Evolutionary conservation across 2,888 invertebrate genomes (phyloP).

Genomic region (Coleophora flavipennella): DNA sequence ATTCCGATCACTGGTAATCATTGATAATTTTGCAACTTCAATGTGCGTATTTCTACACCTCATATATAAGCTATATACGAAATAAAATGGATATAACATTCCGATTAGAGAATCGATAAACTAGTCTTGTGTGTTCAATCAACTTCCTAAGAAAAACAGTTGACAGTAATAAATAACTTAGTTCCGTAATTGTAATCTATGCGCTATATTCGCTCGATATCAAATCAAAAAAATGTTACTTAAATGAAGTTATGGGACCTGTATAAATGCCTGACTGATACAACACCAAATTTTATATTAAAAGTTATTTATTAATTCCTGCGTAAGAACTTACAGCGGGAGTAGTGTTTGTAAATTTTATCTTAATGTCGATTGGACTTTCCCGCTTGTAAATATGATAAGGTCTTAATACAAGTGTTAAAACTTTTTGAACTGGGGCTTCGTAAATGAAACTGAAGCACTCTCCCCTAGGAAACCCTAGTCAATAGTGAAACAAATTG

Average conservation of each 20-base stretch:
- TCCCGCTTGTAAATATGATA: slow-evolving; percentile 13
- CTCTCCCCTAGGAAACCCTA: no score
- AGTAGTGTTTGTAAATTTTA: slow-evolving; percentile 2
- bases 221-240: slow-evolving; percentile 10
- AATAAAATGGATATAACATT: slow-evolving; percentile 26
- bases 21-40: no score
- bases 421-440: no score
- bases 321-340: slow-evolving; percentile 12
- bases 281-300: slow-evolving; percentile 56
- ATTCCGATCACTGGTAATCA: no score
- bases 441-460: no score
- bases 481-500: no score
- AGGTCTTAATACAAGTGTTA: no score
- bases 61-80: slow-evolving; percentile 4
- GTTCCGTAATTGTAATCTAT: slow-evolving; percentile 17
- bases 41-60: no score
- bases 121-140: slow-evolving; percentile 52
- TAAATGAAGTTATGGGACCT: slow-evolving; percentile 44
- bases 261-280: slow-evolving; percentile 52
- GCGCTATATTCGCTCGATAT: slow-evolving; percentile 27
- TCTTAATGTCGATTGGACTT: background rate
- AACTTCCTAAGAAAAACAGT: slow-evolving; percentile 27
- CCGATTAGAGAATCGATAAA: slow-evolving; percentile 31
- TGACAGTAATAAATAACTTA: slow-evolving; percentile 22
- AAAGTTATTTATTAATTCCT: slow-evolving; percentile 34